phyloP scores from a whole-genome alignment of 2,113 vertebrate genomes.

The Anser cygnoides region DNA sequence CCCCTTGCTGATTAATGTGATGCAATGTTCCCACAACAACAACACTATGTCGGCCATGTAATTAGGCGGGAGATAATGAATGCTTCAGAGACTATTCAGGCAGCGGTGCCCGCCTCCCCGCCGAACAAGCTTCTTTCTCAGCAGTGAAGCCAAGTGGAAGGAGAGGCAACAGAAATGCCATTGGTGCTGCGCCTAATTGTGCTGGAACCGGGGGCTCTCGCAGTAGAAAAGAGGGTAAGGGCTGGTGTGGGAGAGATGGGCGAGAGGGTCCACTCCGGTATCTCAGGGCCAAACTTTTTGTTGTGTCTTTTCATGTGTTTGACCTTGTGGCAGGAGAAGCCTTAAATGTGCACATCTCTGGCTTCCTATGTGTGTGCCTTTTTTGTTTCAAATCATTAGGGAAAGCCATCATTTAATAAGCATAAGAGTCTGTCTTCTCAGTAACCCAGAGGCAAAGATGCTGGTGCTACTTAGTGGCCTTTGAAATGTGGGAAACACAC shows the following conservation, averaged over 20 bases:
- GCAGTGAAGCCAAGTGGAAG: constrained; percentile 73
- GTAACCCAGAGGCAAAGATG: constrained; percentile 61
- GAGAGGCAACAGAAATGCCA: constrained; percentile 46
- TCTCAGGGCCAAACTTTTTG: constrained; percentile 48
- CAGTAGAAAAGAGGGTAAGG: neutral
- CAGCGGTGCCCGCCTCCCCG: constrained; percentile 46
- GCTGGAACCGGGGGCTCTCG: constrained; percentile 22
- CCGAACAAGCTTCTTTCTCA: constrained; percentile 61
- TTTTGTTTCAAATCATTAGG: constrained; percentile 74
- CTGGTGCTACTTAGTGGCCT: constrained; percentile 57
- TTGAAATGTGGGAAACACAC: constrained; percentile 72
- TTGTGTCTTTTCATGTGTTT: constrained; percentile 64
- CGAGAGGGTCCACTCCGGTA: constrained; percentile 38
- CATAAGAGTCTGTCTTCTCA: constrained; percentile 61
- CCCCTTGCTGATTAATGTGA: constrained; percentile 67
- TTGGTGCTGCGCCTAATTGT: constrained; percentile 46
- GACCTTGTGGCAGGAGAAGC: constrained; percentile 55
- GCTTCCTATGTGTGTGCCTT: constrained; percentile 54
- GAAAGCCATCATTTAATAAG: constrained; percentile 64
- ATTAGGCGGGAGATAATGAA: constrained; percentile 68
- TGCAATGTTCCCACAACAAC: constrained; percentile 66
- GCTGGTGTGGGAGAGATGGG: constrained; percentile 31
- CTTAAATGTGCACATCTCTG: constrained; percentile 61
- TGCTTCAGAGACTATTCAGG: constrained; percentile 59
- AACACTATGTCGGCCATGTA: constrained; percentile 64